Percentiles rank a stretch among this genome's conserved stretches.
phyloP scores from a whole-genome alignment of 1,140 invertebrate species.

The Habropoda laboriosa region DNA sequence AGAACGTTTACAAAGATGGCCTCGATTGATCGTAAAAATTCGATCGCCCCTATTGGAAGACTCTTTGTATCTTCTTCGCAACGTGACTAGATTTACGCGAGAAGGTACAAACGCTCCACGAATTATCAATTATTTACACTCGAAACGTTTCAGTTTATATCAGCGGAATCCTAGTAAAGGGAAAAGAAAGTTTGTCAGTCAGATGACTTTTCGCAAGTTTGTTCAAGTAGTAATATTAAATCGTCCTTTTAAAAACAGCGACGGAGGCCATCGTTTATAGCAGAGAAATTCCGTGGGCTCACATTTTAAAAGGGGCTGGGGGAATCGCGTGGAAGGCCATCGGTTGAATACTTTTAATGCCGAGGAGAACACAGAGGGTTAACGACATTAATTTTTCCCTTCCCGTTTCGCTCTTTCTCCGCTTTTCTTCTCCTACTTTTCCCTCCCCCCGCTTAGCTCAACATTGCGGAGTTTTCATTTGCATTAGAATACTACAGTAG shows the following conservation, averaged over 20 bases:
- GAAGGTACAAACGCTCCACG: too few relatives aligned
- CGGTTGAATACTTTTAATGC: constrained; percentile 73
- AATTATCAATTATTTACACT: background rate
- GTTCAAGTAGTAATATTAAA: constrained; percentile 24
- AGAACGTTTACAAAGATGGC: too few relatives aligned
- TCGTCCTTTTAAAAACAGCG: constrained; percentile 24
- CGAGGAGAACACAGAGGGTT: constrained; percentile 67
- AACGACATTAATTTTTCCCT: constrained; percentile 74
- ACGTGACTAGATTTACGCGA: too few relatives aligned
- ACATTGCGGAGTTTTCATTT: constrained; percentile 59
- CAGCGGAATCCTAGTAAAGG: background rate
- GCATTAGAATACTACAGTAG: constrained; percentile 62
- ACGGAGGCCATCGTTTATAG: constrained; percentile 50
- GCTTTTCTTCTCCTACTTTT: constrained; percentile 21
- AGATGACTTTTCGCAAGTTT: background rate
- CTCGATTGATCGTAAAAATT: too few relatives aligned
- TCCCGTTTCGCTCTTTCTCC: constrained; percentile 33
- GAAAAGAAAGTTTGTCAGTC: background rate
- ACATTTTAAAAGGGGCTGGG: constrained; percentile 66
- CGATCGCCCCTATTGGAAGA: too few relatives aligned
- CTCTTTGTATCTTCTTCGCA: too few relatives aligned
- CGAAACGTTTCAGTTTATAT: background rate
- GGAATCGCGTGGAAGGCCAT: constrained; percentile 65
- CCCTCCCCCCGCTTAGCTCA: constrained; percentile 16
- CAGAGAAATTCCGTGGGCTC: constrained; percentile 63